These are phyloP conservation scores for Xerus rutilus DNA, from an alignment of 2,797 vertebrate species.

Conservation along the genomic window DNA sequence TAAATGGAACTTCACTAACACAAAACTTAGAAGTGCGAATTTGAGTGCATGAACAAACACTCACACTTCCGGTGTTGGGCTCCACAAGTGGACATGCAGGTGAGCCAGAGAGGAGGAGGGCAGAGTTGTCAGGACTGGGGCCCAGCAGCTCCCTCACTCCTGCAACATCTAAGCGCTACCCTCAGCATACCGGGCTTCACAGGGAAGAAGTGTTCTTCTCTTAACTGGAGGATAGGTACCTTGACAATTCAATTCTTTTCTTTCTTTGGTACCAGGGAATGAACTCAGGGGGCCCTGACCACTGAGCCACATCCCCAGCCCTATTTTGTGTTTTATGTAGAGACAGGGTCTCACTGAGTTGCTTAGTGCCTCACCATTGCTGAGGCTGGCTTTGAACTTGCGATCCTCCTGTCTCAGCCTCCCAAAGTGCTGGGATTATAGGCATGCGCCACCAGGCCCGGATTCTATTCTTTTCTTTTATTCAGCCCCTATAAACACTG, in stretches of 20 bases:
- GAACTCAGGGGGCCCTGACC: too few relatives aligned
- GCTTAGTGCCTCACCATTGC: too few relatives aligned
- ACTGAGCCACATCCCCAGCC: too few relatives aligned
- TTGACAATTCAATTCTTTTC: neutral
- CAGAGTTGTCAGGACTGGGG: neutral
- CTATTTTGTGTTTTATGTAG: too few relatives aligned
- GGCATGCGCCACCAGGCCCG: too few relatives aligned
- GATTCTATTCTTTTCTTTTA: neutral
- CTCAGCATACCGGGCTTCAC: neutral
- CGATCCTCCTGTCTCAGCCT: too few relatives aligned
- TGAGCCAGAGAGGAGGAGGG: neutral
- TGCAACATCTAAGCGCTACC: neutral
- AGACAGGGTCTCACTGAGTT: too few relatives aligned
- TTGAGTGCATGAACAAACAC: too few relatives aligned
- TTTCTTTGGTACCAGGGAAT: neutral
- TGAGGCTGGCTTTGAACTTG: too few relatives aligned
- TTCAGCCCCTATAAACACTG: neutral
- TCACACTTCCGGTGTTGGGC: neutral
- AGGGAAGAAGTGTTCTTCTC: neutral
- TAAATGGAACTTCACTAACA: neutral
- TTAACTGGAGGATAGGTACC: neutral
- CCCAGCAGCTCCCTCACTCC: neutral
- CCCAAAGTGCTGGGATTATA: too few relatives aligned
- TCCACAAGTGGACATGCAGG: accelerated
- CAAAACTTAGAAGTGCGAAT: neutral